These are phyloP conservation scores for Naso thynnoides DNA, from an alignment of 2,797 vertebrate genomes.

Conservation along the genomic window DNA sequence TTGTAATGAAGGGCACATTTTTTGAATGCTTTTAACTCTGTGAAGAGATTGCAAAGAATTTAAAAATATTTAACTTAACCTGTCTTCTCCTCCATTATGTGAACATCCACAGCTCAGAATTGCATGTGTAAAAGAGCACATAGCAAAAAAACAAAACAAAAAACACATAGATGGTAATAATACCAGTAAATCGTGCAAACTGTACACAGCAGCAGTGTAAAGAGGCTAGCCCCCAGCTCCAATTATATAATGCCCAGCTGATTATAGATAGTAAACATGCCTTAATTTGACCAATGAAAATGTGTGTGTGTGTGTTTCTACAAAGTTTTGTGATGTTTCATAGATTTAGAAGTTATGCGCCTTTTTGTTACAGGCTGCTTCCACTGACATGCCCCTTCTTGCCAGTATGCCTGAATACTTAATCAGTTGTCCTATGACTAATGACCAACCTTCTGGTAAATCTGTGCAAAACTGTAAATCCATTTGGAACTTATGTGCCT, in stretches of 20 bases:
- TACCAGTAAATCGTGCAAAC: slow-evolving; percentile 25
- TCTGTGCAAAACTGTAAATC: too few species aligned
- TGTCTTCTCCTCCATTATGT: slow-evolving; percentile 74
- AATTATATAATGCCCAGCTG: slow-evolving; percentile 75
- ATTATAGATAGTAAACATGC: slow-evolving; percentile 55
- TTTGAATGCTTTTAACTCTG: slow-evolving; percentile 77
- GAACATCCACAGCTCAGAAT: slow-evolving; percentile 71
- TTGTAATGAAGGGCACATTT: slow-evolving; percentile 69
- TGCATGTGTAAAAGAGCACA: slow-evolving; percentile 66
- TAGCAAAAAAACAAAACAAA: too few species aligned
- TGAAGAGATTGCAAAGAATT: slow-evolving; percentile 83
- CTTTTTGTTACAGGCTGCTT: too few species aligned
- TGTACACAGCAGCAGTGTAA: slow-evolving; percentile 61
- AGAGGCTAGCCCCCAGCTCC: slow-evolving; percentile 67
- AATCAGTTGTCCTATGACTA: too few species aligned
- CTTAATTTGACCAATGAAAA: too few species aligned
- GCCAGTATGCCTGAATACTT: too few species aligned
- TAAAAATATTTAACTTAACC: slow-evolving; percentile 80
- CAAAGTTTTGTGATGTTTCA: too few species aligned
- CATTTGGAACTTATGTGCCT: too few species aligned
- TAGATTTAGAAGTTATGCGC: too few species aligned
- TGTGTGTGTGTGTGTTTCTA: too few species aligned
- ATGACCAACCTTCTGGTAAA: too few species aligned
- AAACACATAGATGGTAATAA: slow-evolving; percentile 62
- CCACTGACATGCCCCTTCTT: too few species aligned